phyloP scores from a whole-genome alignment of 64 coral and sea anemone genomes.

The Pocillopora verrucosa region DNA sequence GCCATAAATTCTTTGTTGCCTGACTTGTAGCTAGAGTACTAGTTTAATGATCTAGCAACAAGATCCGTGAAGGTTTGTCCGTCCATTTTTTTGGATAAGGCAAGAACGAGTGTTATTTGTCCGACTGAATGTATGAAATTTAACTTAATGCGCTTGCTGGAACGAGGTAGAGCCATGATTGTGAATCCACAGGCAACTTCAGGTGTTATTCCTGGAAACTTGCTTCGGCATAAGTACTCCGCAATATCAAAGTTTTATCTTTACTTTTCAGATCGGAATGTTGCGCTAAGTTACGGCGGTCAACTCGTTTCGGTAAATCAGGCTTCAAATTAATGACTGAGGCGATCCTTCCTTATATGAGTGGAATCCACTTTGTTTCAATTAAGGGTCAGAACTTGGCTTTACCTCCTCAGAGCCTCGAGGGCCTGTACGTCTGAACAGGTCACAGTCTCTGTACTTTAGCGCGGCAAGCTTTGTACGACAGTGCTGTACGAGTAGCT shows the following conservation, averaged over 20 bases:
- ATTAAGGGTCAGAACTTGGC: background rate
- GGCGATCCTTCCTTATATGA: background rate
- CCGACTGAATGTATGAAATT: background rate
- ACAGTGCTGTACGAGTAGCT: slow-evolving; percentile 26
- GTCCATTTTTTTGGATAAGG: background rate
- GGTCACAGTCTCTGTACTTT: background rate
- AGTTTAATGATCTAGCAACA: background rate
- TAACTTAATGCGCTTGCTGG: background rate
- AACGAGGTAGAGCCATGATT: slow-evolving; percentile 20
- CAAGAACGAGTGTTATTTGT: background rate
- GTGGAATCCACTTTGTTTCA: background rate
- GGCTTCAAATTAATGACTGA: background rate
- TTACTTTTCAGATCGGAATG: too few relatives aligned
- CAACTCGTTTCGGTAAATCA: too few relatives aligned
- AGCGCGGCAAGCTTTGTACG: slow-evolving; percentile 24
- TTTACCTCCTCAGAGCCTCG: background rate
- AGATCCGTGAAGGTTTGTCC: background rate
- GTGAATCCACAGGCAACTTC: background rate
- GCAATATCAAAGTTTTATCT: background rate
- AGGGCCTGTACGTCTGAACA: background rate
- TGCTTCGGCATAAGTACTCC: background rate
- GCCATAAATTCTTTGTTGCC: background rate
- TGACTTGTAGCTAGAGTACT: background rate
- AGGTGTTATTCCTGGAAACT: background rate
- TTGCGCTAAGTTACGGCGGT: too few relatives aligned